phyloP scores from a whole-genome alignment of 2,797 vertebrate genomes.

The Antrozous pallidus region DNA sequence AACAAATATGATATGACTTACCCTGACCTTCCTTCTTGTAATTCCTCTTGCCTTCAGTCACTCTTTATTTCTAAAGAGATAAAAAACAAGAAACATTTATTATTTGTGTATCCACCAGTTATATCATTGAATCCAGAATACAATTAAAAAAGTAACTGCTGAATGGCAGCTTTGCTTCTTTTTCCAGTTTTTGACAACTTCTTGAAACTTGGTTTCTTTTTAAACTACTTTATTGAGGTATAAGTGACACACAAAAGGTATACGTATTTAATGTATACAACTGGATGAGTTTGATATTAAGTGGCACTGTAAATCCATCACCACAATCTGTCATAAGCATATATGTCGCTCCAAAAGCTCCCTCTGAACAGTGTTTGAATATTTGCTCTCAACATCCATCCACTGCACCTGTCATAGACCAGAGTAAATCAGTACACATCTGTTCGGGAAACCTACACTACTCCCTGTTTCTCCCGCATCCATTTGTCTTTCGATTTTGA shows the following conservation, averaged over 20 bases:
- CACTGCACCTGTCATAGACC: not conserved
- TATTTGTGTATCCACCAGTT: not conserved
- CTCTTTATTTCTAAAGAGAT: slow-evolving; percentile 60
- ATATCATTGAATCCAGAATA: slow-evolving; percentile 10
- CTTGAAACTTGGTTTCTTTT: not conserved
- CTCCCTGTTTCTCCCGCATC: not conserved
- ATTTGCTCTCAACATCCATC: slow-evolving; percentile 9
- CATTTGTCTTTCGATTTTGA: slow-evolving; percentile 14
- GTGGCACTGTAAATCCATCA: not conserved
- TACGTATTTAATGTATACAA: not conserved
- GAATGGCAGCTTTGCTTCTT: not conserved
- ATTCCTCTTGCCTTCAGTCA: slow-evolving; percentile 28
- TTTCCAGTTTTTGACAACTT: not conserved
- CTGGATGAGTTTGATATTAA: not conserved
- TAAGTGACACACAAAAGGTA: not conserved
- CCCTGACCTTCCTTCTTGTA: slow-evolving; percentile 48
- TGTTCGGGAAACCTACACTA: not conserved
- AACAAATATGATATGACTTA: slow-evolving; percentile 59
- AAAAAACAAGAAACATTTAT: slow-evolving; percentile 33
- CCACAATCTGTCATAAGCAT: not conserved
- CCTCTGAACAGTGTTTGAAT: slow-evolving; percentile 23
- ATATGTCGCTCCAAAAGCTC: not conserved
- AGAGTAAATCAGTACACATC: not conserved
- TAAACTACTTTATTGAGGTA: not conserved
- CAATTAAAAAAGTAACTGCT: slow-evolving; percentile 41